Base-by-base conservation (phyloP, 2,113 vertebrate species). In the Neoarius graeffei region DNA sequence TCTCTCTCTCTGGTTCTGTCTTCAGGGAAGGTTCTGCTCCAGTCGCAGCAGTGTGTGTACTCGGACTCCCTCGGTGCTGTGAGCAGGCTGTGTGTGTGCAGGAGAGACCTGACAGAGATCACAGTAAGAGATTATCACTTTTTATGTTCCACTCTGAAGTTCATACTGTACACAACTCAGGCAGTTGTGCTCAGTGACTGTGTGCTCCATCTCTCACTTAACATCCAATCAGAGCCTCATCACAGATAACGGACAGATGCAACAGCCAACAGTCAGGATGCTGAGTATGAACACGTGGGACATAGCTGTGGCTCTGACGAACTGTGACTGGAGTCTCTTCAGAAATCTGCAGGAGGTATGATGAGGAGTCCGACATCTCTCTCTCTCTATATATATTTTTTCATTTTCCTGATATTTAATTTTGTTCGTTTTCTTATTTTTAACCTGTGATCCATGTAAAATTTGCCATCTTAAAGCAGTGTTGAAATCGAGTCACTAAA, bases 231-330 rank as follows among this genome's bases (percentile, higher is more conserved):
- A 99, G 98, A 97, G 91, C 83, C 96, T 97, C 0, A 95, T 97
- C 91, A 94, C 93, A 86, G 97, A 98, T 93, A 97, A 96, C 90
- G 96, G 96, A 7, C 97, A 98, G 90, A 93, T 96, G 10, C 97
- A 96, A 79, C 97, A 97, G 92, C 96, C 95, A 83, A 95, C 96
- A 0, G 94, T 96, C 59, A 96, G 96, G 91, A 96, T 99, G 95
- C 94, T 99, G 88, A 97, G 96, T 91, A 96, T 99, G 93, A 98
- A 99, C 94, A 98, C 98, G 3, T 99, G 98, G 98, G 97, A 99
- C 88, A 95, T 99, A 79, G 97, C 97, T 74, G 94, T 98, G 76
- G 97, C 98, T 83, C 95, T 99, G 89, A 98, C 97, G 77, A 97
- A 96, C 93, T 97, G 98, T 90, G 98, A 99, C 92, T 98, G 97